Base-by-base conservation (phyloP, 2,113 vertebrate genomes). In the Scartelaos histophorus region DNA sequence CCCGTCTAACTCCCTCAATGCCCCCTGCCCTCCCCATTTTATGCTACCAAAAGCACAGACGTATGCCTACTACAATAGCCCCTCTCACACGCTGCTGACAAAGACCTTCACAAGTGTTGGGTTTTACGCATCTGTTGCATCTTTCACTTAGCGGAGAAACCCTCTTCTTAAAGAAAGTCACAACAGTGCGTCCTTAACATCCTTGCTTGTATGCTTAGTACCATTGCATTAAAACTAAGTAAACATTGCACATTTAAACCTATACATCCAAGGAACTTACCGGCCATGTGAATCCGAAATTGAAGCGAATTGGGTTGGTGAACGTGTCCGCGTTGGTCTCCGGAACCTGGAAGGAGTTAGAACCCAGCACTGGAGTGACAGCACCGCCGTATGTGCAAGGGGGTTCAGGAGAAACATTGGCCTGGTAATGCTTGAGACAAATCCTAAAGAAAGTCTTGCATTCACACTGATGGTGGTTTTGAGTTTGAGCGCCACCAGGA, bases 401-500 rank as follows among this genome's bases (percentile, higher is more conserved):
- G 3, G 97, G 97, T 83, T 99, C 98, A 0, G 97, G 98, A 57
- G 97, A 98, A 45, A 99, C 97, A 87, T 94, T 98, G 69, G 94
- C 92, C 90, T 99, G 98, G 83, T 99, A 99, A 80, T 99, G 98
- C 88, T 99, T 99, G 82, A 99, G 95, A 88, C 98, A 99, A 71
- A 99, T 94, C 66, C 97, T 94, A 93, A 99, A 99, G 93, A 98
- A 99, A 24, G 98, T 99, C 89, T 97, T 95, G 92, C 98, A 99
- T 82, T 98, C 96, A 81, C 98, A 99, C 73, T 95, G 96, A 87
- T 95, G 95, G 70, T 94, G 91, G 24, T 88, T 91, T 74, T 86
- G 87, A 29, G 77, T 69, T 5, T 88, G 78, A 75, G 89, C 85
- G 45, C 90, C 94, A n/a, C 92, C 94, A 38, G 94, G 92, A 87